Conservation (phyloP, 2,797 vertebrate genomes). For the Fratercula arctica region DNA sequence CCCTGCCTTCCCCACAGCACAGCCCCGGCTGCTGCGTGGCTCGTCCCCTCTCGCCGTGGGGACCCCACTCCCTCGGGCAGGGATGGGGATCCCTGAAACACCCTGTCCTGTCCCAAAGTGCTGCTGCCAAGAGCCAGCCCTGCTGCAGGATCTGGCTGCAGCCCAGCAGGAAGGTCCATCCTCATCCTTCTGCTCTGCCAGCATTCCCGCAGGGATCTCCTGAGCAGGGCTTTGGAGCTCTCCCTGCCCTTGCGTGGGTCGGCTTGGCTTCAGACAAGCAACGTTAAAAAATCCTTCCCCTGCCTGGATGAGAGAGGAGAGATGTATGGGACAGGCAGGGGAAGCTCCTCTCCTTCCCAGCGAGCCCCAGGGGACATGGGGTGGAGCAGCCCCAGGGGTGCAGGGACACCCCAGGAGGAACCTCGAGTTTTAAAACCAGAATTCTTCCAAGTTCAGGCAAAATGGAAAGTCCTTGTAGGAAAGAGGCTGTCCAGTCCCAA, state of each 20-base stretch:
- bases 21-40: background rate
- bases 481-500: background rate
- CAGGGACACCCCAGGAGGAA: background rate
- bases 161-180: background rate
- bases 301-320: background rate
- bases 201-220: background rate
- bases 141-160: accelerated
- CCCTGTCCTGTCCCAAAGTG: background rate
- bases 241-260: background rate
- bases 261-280: background rate
- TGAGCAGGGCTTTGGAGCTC: background rate
- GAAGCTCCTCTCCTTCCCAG: background rate
- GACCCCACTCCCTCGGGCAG: background rate
- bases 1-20: background rate
- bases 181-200: background rate
- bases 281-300: background rate
- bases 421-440: background rate
- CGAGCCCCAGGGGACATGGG: background rate
- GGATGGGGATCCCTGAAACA: background rate
- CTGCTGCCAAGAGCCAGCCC: background rate
- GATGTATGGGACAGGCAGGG: accelerated
- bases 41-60: background rate
- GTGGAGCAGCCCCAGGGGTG: background rate
- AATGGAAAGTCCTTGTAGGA: background rate
- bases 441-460: background rate